phyloP scores from a whole-genome alignment of 2,888 invertebrate genomes.

The Limnephilus auricula region DNA sequence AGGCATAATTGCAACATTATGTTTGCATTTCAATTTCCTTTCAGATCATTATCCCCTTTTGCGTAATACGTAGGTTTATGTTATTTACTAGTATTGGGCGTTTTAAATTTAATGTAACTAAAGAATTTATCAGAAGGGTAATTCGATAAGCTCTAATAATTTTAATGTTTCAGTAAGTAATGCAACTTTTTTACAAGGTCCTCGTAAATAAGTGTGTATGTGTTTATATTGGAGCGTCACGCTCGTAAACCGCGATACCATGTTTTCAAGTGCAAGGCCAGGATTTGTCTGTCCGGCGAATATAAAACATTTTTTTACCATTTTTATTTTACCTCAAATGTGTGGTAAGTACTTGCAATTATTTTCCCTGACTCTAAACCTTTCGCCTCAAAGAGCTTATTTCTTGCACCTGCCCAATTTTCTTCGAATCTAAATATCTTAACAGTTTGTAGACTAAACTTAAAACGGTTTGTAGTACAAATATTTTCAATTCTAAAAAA shows the following conservation, averaged over 20 bases:
- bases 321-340: neutral
- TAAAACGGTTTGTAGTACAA: no score
- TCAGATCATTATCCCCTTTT: neutral
- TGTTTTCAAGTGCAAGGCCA: conserved; percentile 54
- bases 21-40: neutral
- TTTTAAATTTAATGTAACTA: neutral
- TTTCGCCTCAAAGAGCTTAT: no score
- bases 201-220: neutral
- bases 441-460: no score
- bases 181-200: neutral
- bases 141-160: neutral
- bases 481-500: no score
- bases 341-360: no score
- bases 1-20: neutral
- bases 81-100: neutral
- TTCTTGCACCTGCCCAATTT: no score
- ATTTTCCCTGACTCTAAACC: no score
- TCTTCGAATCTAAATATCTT: no score
- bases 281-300: conserved; percentile 8
- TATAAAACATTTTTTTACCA: neutral
- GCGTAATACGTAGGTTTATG: neutral
- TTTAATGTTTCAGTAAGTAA: neutral
- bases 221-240: conserved; percentile 11
- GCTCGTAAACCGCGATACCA: conserved; percentile 45
- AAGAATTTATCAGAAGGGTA: neutral